A percentile compares a stretch with the other conserved stretches of the same genome.
Evolutionary conservation across 1,140 invertebrate genomes (phyloP).

Genomic region (Drosophila yakuba): DNA sequence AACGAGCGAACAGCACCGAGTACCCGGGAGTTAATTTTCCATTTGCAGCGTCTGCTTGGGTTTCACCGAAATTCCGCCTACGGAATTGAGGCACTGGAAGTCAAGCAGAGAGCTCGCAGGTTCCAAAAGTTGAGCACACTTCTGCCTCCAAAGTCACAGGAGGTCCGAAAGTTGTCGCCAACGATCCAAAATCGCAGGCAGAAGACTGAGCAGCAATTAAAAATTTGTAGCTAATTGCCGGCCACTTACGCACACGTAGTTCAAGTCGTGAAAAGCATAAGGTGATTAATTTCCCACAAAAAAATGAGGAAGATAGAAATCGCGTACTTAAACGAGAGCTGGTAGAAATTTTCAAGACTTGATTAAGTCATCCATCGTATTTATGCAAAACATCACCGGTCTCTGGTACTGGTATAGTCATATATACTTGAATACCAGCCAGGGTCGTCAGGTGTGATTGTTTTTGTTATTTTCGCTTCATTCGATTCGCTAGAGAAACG

Average conservation of each 20-base stretch:
- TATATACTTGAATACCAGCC: slow-evolving; percentile 34
- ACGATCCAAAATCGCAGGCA: slow-evolving; percentile 27
- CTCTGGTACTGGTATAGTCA: slow-evolving; percentile 37
- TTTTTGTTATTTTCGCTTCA: slow-evolving; percentile 37
- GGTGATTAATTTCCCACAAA: slow-evolving; percentile 55
- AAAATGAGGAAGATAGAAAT: neutral
- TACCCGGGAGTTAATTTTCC: slow-evolving; percentile 13
- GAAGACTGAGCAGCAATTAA: slow-evolving; percentile 33
- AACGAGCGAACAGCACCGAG: slow-evolving; percentile 21
- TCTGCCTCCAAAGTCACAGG: slow-evolving; percentile 60
- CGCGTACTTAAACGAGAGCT: slow-evolving; percentile 19
- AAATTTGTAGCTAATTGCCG: slow-evolving; percentile 59
- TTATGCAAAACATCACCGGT: slow-evolving; percentile 56
- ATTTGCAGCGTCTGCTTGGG: slow-evolving; percentile 39
- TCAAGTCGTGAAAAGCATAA: slow-evolving; percentile 75
- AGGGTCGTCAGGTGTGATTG: slow-evolving; percentile 69
- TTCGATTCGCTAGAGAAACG: neutral
- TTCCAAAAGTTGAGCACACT: slow-evolving; percentile 61
- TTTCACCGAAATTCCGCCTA: slow-evolving; percentile 43
- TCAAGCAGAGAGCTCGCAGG: slow-evolving; percentile 35
- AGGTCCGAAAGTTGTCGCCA: slow-evolving; percentile 75
- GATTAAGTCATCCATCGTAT: slow-evolving; percentile 71
- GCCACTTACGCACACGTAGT: slow-evolving; percentile 52
- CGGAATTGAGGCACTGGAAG: slow-evolving; percentile 47
- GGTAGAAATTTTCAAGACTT: slow-evolving; percentile 31